Evolutionary conservation across 1,140 invertebrate species (phyloP).

Genomic region (Euwallacea similis): DNA sequence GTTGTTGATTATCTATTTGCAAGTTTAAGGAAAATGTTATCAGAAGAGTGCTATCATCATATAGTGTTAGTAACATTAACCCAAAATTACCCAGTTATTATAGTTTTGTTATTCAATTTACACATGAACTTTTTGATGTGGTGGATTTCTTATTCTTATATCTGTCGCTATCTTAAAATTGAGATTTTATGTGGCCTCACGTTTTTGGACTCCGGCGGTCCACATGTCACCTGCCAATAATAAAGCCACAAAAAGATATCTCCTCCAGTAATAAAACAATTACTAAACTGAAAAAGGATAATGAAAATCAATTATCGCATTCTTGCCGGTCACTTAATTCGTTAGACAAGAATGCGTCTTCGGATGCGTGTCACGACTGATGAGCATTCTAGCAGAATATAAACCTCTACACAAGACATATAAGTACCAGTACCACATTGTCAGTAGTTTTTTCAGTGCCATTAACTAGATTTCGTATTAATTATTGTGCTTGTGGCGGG

Average conservation of each 20-base stretch:
- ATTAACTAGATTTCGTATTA: constrained; percentile 10
- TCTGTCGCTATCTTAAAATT: too few relatives aligned
- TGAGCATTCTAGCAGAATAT: constrained; percentile 32
- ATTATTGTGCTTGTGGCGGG: not conserved
- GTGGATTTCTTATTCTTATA: too few relatives aligned
- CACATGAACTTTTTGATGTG: too few relatives aligned
- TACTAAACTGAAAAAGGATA: constrained; percentile 22
- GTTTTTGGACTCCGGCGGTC: too few relatives aligned
- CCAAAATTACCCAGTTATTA: too few relatives aligned
- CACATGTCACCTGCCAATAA: not conserved
- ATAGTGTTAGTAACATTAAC: too few relatives aligned
- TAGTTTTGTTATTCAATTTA: too few relatives aligned
- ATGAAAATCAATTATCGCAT: constrained; percentile 30
- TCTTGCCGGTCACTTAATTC: constrained; percentile 26
- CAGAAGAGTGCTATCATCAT: too few relatives aligned
- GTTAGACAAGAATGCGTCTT: constrained; percentile 29
- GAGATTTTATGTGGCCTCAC: too few relatives aligned
- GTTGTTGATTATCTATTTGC: too few relatives aligned
- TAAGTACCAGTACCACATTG: constrained; percentile 10
- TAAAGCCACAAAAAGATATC: not conserved
- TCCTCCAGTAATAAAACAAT: constrained; percentile 23
- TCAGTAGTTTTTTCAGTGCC: constrained; percentile 15
- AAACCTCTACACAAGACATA: constrained; percentile 20
- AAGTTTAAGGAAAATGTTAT: too few relatives aligned
- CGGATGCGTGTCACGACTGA: constrained; percentile 20